Evolutionary conservation across 2,888 invertebrate species (phyloP).

Genomic region (Uropetala carovei): DNA sequence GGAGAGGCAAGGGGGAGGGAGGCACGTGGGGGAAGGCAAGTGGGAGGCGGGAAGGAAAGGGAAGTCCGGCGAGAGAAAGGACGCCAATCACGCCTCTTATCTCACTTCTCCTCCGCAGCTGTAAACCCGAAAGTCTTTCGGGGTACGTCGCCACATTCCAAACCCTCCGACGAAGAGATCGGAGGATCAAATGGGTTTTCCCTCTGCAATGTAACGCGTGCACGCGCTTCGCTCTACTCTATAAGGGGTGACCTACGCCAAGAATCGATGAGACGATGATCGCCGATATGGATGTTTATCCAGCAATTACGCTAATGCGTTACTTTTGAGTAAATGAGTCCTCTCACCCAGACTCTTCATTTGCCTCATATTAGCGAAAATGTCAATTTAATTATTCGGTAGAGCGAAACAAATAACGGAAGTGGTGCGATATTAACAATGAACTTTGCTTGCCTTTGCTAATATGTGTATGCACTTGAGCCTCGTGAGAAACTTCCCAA

Average conservation of each 20-base stretch:
- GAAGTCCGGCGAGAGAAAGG: background rate
- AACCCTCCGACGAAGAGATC: background rate
- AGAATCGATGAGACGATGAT: background rate
- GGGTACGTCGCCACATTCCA: background rate
- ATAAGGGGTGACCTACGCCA: too few relatives aligned
- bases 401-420: too few relatives aligned
- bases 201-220: background rate
- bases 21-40: background rate
- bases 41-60: background rate
- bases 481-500: too few relatives aligned
- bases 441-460: too few relatives aligned
- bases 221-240: too few relatives aligned
- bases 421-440: too few relatives aligned
- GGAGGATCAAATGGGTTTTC: background rate
- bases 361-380: background rate
- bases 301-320: too few relatives aligned
- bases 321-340: background rate
- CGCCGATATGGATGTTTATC: background rate
- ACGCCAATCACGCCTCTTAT: constrained; percentile 1
- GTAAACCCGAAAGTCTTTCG: constrained; percentile 8
- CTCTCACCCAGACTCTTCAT: too few relatives aligned
- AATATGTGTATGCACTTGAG: too few relatives aligned
- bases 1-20: background rate
- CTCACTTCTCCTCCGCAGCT: background rate
- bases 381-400: too few relatives aligned